Evolutionary conservation across 2,888 invertebrate species (phyloP), one percentile per base, ranked within the genome.

Genomic region (Hermodice carunculata): DNA sequence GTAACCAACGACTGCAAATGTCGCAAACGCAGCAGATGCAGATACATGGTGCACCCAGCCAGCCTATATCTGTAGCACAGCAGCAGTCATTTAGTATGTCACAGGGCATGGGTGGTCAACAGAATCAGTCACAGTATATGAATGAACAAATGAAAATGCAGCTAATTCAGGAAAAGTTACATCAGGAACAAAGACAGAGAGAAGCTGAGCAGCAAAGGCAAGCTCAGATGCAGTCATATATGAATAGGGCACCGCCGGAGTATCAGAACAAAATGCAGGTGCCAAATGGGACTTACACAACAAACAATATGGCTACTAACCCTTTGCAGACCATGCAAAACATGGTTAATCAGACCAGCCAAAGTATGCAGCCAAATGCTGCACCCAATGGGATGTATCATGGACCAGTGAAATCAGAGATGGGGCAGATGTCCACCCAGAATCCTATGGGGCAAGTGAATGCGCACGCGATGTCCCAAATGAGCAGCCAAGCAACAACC

Each of bases 171-270:
- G 26, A 42, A 22, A 54, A 42, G 19, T 43, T 64, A 60, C 34
- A 29, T 32, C 60, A 57, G 17, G 42, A 62, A 11, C 61, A 61
- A 19, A 46, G 42, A 32, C 70, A 71, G 37, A 73, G 67, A 32
- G 64, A 75, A 49, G 66, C 66, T 37, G 67, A 67, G 52, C 71
- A 64, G 26, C 59, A 19, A 22, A n/a, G 60, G 34, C 61, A 62
- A 24, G 54, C 67, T 81, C 86, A 80, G 48, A 87, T 87, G 73
- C 73, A 74, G 49, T 74, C 79, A 62, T 81, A 81, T 60, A 81
- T 80, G 78, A 77, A 74, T 58, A 93, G 94, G 31, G 94, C 94
- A 26, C 94, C 94, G 44, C 94, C 94, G 1, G 94, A 94, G 85
- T 94, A 94, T 87, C 94, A 94, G 68, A 77, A 79, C 77, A 78